Evolutionary conservation across 2,113 vertebrate genomes (phyloP).

Genomic region (Grus americana): DNA sequence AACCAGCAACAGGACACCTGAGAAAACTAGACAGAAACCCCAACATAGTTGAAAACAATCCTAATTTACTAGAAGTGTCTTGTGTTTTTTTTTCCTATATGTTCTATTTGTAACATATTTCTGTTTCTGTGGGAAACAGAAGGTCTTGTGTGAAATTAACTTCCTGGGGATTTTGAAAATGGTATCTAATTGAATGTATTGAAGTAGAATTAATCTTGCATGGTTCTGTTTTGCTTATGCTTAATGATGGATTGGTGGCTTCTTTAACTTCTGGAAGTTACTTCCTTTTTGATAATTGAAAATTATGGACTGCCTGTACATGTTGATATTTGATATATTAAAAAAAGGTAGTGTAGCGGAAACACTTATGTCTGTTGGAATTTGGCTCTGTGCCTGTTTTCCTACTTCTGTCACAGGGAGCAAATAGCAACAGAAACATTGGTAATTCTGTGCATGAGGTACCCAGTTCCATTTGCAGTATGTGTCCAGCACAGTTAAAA

Average conservation of each 20-base stretch:
- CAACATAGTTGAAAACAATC: not conserved
- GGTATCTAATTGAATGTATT: not conserved
- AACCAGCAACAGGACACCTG: not conserved
- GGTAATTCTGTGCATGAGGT: not conserved
- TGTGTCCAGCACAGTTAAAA: not conserved
- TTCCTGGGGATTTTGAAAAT: not conserved
- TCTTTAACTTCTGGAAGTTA: not conserved
- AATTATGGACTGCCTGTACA: not conserved
- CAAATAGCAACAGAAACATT: not conserved
- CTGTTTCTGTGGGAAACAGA: not conserved
- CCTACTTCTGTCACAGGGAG: not conserved
- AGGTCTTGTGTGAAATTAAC: not conserved
- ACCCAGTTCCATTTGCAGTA: not conserved
- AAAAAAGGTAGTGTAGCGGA: not conserved
- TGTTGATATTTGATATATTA: not conserved
- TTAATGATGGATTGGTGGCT: not conserved
- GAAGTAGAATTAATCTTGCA: not conserved
- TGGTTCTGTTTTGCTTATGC: not conserved
- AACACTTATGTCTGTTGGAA: not conserved
- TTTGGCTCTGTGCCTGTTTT: not conserved
- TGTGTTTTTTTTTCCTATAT: not conserved
- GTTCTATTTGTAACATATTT: not conserved
- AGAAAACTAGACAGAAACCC: not conserved
- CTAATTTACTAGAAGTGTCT: not conserved
- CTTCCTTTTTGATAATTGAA: not conserved